These are phyloP conservation scores for Monochamus alternatus DNA, from an alignment of 2,888 invertebrate genomes.

Conservation along the genomic window DNA sequence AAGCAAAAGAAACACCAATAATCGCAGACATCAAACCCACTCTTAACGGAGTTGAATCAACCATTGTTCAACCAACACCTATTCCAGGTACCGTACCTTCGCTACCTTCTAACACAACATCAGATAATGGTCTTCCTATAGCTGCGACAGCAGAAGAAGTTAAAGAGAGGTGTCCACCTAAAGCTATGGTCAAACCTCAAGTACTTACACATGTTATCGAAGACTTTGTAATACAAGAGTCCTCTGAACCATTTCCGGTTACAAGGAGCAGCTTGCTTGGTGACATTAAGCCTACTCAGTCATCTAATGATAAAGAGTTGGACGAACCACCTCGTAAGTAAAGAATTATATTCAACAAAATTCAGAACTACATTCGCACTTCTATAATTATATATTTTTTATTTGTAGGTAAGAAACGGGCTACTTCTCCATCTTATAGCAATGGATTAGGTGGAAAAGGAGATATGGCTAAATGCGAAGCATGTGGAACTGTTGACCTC, in stretches of 20 bases:
- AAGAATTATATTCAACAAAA: too few relatives aligned
- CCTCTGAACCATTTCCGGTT: constrained; percentile 91
- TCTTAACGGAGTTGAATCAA: constrained; percentile 54
- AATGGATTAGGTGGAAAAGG: constrained; percentile 69
- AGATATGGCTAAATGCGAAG: constrained; percentile 80
- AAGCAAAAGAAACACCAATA: constrained; percentile 51
- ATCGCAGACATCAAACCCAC: constrained; percentile 50
- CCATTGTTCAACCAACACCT: constrained; percentile 63
- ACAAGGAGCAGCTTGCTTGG: constrained; percentile 70
- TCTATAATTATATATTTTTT: constrained; percentile 9
- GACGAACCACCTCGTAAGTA: constrained; percentile 88
- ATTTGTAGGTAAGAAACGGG: constrained; percentile 74
- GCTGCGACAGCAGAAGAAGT: constrained; percentile 69
- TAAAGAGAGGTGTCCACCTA: constrained; percentile 78
- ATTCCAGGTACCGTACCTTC: constrained; percentile 67
- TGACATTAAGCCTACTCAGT: constrained; percentile 67
- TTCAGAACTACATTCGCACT: too few relatives aligned
- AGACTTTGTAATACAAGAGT: constrained; percentile 97
- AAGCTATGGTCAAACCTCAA: constrained; percentile 96
- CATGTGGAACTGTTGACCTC: constrained; percentile 80
- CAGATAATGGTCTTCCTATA: constrained; percentile 65
- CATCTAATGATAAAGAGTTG: constrained; percentile 74
- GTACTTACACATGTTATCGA: constrained; percentile 97
- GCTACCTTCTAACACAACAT: constrained; percentile 54
- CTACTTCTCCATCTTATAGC: constrained; percentile 60